Percentiles rank a stretch among this genome's conserved stretches.
phyloP scores from a whole-genome alignment of 2,797 vertebrate species.

The Gymnodraco acuticeps region DNA sequence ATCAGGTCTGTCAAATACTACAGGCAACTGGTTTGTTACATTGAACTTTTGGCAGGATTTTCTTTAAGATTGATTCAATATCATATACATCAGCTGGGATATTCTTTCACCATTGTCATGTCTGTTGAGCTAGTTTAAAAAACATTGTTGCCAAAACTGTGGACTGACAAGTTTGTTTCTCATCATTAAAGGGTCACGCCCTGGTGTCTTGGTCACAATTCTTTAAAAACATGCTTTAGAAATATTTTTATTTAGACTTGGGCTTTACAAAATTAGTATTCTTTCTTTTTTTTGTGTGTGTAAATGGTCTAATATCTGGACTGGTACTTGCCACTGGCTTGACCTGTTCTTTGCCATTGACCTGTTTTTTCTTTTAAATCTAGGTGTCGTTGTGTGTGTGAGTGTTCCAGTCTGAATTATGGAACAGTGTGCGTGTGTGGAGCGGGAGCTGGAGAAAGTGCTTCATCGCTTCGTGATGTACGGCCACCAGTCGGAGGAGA shows the following conservation, averaged over 20 bases:
- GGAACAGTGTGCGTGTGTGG: conserved; percentile 94
- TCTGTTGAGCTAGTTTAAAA: background rate
- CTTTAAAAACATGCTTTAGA: background rate
- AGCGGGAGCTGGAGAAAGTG: conserved; percentile 93
- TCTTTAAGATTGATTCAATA: background rate
- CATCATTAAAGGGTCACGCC: background rate
- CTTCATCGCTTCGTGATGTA: conserved; percentile 93
- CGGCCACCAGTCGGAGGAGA: conserved; percentile 91
- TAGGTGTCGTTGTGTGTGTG: conserved; percentile 63
- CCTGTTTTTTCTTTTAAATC: conserved; percentile 4
- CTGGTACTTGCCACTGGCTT: background rate
- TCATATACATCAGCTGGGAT: background rate
- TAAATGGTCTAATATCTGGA: background rate
- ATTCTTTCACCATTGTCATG: background rate
- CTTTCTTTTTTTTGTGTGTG: background rate
- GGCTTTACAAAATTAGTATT: background rate
- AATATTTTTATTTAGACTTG: background rate
- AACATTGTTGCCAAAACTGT: background rate
- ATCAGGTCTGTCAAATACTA: background rate
- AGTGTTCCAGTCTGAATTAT: conserved; percentile 79
- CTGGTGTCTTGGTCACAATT: background rate
- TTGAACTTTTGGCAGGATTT: background rate
- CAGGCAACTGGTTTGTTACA: background rate
- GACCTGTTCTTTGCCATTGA: background rate
- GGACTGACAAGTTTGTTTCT: background rate